A percentile compares a stretch with the other conserved stretches of the same genome.
Conservation (phyloP, 2,113 vertebrate genomes). For the Alces alces region DNA sequence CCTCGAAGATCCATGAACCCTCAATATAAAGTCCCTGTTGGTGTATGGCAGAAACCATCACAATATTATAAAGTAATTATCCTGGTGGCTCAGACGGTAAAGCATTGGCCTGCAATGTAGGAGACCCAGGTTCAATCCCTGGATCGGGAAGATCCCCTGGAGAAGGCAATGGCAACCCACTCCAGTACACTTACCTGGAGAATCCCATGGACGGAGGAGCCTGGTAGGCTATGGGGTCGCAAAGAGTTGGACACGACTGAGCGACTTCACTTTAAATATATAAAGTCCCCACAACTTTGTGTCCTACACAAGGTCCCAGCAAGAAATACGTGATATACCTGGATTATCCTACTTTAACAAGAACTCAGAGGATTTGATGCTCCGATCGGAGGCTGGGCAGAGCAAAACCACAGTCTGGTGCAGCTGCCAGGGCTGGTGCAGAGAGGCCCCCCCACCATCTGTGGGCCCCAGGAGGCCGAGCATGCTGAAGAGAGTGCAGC, state of each 20-base stretch:
- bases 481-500: background rate
- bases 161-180: too few species aligned
- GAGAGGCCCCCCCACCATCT: background rate
- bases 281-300: background rate
- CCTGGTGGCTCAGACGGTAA: too few species aligned
- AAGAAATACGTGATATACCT: background rate
- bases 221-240: too few species aligned
- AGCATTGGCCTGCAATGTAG: too few species aligned
- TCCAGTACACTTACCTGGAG: too few species aligned
- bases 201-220: too few species aligned
- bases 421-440: accelerated
- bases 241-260: too few species aligned
- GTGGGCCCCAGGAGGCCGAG: background rate
- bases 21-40: background rate
- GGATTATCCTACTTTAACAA: background rate
- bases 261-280: background rate
- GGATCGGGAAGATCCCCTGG: too few species aligned
- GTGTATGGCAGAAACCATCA: background rate
- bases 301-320: background rate
- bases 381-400: accelerated
- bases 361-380: background rate
- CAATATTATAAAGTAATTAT: background rate
- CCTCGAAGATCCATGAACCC: background rate
- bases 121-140: too few species aligned
- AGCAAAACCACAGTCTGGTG: background rate